Conservation (phyloP, 2,797 vertebrate species). For the Catostomus latipinnis region DNA sequence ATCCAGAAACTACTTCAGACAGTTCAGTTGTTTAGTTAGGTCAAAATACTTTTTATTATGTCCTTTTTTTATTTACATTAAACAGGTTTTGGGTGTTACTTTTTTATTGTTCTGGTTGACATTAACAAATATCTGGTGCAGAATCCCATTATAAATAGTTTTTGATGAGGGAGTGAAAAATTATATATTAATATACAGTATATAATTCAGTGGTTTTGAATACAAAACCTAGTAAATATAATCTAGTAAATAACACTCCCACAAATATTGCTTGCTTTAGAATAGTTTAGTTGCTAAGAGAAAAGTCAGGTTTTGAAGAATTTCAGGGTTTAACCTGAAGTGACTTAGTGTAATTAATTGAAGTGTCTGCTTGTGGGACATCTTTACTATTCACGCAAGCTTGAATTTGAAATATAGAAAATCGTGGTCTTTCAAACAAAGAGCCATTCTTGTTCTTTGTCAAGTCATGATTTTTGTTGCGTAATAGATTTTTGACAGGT, state of each 20-base stretch:
- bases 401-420: conserved; percentile 43
- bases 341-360: conserved; percentile 19
- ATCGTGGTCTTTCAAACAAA: conserved; percentile 41
- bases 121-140: conserved; percentile 13
- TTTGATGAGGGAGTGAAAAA: conserved; percentile 2
- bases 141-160: conserved; percentile 17
- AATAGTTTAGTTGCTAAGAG: neutral
- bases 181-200: neutral
- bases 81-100: neutral
- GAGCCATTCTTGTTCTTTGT: conserved; percentile 9
- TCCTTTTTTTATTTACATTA: conserved; percentile 16
- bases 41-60: conserved; percentile 20
- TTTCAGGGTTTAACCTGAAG: conserved; percentile 15
- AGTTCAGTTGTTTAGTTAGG: conserved; percentile 4
- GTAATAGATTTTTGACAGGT: conserved; percentile 36
- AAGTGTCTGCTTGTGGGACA: conserved; percentile 24
- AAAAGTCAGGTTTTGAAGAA: conserved; percentile 4
- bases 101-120: conserved; percentile 25
- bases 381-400: conserved; percentile 32
- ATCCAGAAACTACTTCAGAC: conserved; percentile 40
- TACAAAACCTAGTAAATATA: too few species aligned
- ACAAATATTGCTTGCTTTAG: neutral
- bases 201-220: too few species aligned
- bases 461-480: conserved; percentile 36
- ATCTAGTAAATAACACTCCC: too few species aligned